Evolutionary conservation across 2,113 vertebrate genomes (phyloP), one percentile per base, ranked within the genome.

Genomic region (Megalops atlanticus): DNA sequence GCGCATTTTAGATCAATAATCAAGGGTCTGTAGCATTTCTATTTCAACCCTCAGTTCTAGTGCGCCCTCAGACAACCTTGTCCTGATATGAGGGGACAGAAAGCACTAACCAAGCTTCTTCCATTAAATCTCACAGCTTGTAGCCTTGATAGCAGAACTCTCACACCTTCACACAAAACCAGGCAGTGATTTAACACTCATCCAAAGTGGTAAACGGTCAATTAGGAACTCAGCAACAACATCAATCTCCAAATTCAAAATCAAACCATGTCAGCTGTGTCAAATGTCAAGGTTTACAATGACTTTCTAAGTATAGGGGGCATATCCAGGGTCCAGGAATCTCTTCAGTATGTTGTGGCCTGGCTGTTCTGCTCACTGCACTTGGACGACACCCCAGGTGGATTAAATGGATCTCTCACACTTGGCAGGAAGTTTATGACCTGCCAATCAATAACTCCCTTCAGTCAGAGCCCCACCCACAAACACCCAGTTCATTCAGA

Each of bases 241-340:
- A 83, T 82, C 33, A n/a, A 64, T 83, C 47, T 80, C 76, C 84
- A 54, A 80, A 86, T 81, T 89, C 18, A 82, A 77, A 35, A 80
- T 78, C 74, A 89, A 89, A 88, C 45, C 54, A 43, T 80, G 77
- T 85, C 89, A 77, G 81, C 86, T 85, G 81, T 87, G 86, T 91
- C 85, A 92, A 91, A 93, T 92, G 90, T 92, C 91, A 92, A 87
- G 86, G 89, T 92, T 91, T 90, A 89, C 82, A 69, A 81, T 68
- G 71, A 43, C 84, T 84, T 88, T 92, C 93, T 93, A 92, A 91
- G 84, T 89, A 90, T 92, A 92, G 89, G 82, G 68, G 24, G 27
- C 80, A 86, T 41, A 86, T 86, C 83, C 83, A 86, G 68, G 16
- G 76, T 84, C 73, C 83, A 84, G 86, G 88, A 86, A 91, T 91